A percentile compares a stretch with the other conserved stretches of the same genome.
phyloP scores from a whole-genome alignment of 2,888 invertebrate species.

The Notocelia uddmanniana region DNA sequence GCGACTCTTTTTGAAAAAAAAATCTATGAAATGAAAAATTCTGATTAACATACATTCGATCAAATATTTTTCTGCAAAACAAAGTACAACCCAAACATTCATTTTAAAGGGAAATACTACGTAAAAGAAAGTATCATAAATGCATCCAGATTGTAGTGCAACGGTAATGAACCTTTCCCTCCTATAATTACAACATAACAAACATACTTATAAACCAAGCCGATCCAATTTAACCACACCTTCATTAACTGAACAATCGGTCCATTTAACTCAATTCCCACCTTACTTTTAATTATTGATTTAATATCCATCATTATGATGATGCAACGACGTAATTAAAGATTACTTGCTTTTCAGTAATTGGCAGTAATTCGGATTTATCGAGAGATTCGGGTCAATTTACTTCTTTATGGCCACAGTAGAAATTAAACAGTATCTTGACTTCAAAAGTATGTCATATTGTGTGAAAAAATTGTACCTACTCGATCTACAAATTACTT shows the following conservation, averaged over 20 bases:
- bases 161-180: conserved; percentile 33
- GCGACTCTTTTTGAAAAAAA: too few species aligned
- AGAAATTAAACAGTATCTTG: background rate
- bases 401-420: conserved; percentile 54
- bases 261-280: conserved; percentile 48
- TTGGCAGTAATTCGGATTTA: conserved; percentile 51
- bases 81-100: too few species aligned
- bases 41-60: too few species aligned
- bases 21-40: too few species aligned
- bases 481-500: too few species aligned
- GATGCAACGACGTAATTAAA: conserved; percentile 51
- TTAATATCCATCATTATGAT: conserved; percentile 50
- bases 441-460: background rate
- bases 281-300: conserved; percentile 49
- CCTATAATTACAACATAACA: conserved; percentile 47
- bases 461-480: background rate
- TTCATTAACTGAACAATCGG: conserved; percentile 51
- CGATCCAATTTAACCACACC: conserved; percentile 51
- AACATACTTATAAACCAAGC: conserved; percentile 46
- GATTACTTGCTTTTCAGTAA: conserved; percentile 54
- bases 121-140: background rate
- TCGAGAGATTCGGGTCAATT: conserved; percentile 57
- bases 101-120: too few species aligned
- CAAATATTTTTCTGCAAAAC: too few species aligned
- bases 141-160: conserved; percentile 1